A percentile compares a stretch with the other conserved stretches of the same genome.
Evolutionary conservation across 1,140 invertebrate genomes (phyloP).

Genomic region (Drosophila serrata): DNA sequence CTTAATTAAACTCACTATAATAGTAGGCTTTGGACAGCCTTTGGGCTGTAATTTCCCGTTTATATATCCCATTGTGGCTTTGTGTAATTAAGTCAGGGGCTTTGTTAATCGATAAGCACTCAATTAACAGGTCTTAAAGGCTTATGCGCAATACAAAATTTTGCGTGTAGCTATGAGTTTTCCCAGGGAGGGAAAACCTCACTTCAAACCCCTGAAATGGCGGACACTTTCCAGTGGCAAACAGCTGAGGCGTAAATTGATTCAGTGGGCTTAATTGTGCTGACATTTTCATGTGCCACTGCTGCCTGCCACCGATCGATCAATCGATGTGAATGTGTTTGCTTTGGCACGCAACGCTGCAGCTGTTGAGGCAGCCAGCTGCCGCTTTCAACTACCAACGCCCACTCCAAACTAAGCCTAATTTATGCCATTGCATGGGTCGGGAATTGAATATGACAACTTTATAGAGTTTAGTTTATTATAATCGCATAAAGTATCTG

Average conservation of each 20-base stretch:
- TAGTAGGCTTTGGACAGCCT: neutral
- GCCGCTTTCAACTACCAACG: neutral
- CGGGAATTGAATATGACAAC: conserved; percentile 79
- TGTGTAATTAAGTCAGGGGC: conserved; percentile 49
- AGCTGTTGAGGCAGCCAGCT: conserved; percentile 17
- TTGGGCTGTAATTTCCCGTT: conserved; percentile 32
- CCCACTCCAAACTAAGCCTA: conserved; percentile 64
- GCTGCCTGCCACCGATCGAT: conserved; percentile 59
- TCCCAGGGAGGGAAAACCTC: neutral
- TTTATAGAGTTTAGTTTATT: conserved; percentile 81
- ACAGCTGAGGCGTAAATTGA: conserved; percentile 70
- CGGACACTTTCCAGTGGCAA: conserved; percentile 22
- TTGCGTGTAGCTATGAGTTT: conserved; percentile 56
- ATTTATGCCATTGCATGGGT: conserved; percentile 71
- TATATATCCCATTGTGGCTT: conserved; percentile 32
- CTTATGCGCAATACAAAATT: conserved; percentile 45
- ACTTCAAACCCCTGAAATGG: neutral
- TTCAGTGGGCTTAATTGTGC: conserved; percentile 77
- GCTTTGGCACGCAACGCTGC: conserved; percentile 49
- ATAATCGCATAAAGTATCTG: conserved; percentile 80
- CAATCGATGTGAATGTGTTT: conserved; percentile 42
- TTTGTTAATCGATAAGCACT: conserved; percentile 72
- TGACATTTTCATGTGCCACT: conserved; percentile 73
- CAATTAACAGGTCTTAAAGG: conserved; percentile 79
- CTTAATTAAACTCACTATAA: conserved; percentile 39